Base-by-base conservation (phyloP, 2,797 vertebrate genomes). In the Leptatherina wallacei region DNA sequence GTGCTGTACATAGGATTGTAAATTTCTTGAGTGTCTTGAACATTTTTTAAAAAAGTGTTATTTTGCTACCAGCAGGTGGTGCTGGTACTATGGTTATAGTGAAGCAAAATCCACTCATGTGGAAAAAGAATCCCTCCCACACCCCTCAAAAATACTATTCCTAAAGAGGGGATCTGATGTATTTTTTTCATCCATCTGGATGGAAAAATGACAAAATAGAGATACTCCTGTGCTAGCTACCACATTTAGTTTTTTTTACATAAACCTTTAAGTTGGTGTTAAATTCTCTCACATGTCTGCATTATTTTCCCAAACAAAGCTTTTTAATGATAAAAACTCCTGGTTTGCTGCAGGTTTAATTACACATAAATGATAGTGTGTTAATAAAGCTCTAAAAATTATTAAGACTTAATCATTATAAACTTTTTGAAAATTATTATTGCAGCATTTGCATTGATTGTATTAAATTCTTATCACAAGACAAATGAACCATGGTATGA, bases 21-120 rank as follows among this genome's bases (percentile, higher is more conserved):
- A 42, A 42, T 4, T 16, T 6, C 3, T 42, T 1, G 3, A 11
- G 14, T 18, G 14, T 18, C 14, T 18, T 18, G 1, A 42, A 42
- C 18, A 42, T 1, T 14, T 4, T 38, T 38, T 1, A 14, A 40
- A 40, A 13, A 40, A 13, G 11, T 32, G 29, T 22, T 33, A 8
- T 20, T 12, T 24, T 27, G 40, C 14, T 75, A 20, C 85, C 90
- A 91, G 83, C 77, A 90, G 87, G 44, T 79, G 90, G 89, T 40
- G 75, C 61, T 63, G 61, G 42, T 62, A 29, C 71, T 42, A 8
- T 4, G 0, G 4, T 24, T 42, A 69, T 52, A 27, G 42, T 71
- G 12, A 61, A 69, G 7, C 7, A 32, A 6, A 13, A 49, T 33
- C 42, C 58, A 22, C 22, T 56, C 12, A 10, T 3, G 11, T 57